Base-by-base conservation (phyloP, 2,888 invertebrate genomes). In the Stenolophus ochropezus region DNA sequence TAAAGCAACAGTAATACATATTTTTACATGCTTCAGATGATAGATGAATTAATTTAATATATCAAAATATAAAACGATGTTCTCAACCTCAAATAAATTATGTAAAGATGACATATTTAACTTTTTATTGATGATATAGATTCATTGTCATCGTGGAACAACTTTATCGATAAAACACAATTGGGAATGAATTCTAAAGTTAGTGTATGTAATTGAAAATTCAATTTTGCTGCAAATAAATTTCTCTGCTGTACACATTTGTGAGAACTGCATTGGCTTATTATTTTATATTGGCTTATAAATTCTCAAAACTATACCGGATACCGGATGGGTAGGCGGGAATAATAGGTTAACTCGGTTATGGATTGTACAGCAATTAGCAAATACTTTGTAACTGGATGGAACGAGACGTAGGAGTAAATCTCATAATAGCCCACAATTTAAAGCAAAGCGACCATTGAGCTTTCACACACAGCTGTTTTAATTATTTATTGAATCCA, bases 401-500 rank as follows among this genome's bases (percentile, higher is more conserved):
- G 23, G 61, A 61, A 25, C 21, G 61, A 25, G 23, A 27, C 25
- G 61, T 61, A 25, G 25, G 0, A 61, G 23, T 61, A 61, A 61
- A 61, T 25, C 61, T 61, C 61, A 25, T 61, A 61, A 61, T 61
- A 61, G 61, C n/a, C 25, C 61, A 5, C 25, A 23, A 61, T 61
- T 25, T 61, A 61, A 25, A 61, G 61, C 61, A 61, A 61, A 61
- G 23, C 61, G 61, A 25, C 61, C 21, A 61, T 61, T 61, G 47
- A 73, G 23, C 73, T 23, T 73, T 73, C 73, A 73, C 51, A 51
- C 73, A 51, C 73, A 73, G 73, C 47, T 73, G 49, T 73, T 73
- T 73, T 73, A 73, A 73, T 73, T 73, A 73, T 73, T 73, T 73
- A 73, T 73, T 73, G 73, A 51, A 73, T 51, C 49, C 47, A 23